Conservation (phyloP, 2,797 vertebrate genomes). For the Phataginus tetradactyla region DNA sequence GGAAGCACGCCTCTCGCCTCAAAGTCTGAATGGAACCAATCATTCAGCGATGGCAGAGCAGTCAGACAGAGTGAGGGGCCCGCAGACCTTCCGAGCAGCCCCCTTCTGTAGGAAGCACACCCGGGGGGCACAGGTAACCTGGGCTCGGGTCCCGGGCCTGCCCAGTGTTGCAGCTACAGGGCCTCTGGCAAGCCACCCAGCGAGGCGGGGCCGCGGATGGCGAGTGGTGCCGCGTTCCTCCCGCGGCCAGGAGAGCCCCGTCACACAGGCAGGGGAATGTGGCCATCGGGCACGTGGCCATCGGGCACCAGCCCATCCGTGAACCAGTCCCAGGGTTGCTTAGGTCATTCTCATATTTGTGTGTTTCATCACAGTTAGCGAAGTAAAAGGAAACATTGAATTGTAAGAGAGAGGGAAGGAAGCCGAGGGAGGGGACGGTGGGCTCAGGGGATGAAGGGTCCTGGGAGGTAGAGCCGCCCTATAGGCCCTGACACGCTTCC, state of each 20-base stretch:
- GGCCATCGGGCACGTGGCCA: not conserved
- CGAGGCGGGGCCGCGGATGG: accelerated
- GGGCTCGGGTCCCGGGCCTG: not conserved
- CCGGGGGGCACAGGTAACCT: not conserved
- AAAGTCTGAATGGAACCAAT: not conserved
- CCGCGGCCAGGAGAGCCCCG: not conserved
- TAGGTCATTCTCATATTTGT: not conserved
- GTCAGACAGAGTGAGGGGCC: not conserved
- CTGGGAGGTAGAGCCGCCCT: not conserved
- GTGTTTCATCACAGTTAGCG: not conserved
- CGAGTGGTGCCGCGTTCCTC: not conserved
- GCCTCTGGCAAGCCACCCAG: not conserved
- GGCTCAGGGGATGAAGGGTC: not conserved
- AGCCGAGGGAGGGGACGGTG: not conserved
- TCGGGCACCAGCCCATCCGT: not conserved
- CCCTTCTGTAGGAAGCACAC: not conserved
- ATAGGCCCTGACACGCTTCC: not conserved
- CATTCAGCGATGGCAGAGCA: not conserved
- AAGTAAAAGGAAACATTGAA: not conserved
- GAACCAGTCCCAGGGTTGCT: not conserved
- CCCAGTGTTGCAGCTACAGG: not conserved
- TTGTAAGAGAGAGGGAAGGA: not conserved
- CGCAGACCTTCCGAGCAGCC: not conserved
- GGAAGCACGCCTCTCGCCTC: not conserved
- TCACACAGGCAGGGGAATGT: not conserved